phyloP scores from a whole-genome alignment of 2,888 invertebrate genomes.

The Phengaris alcon region DNA sequence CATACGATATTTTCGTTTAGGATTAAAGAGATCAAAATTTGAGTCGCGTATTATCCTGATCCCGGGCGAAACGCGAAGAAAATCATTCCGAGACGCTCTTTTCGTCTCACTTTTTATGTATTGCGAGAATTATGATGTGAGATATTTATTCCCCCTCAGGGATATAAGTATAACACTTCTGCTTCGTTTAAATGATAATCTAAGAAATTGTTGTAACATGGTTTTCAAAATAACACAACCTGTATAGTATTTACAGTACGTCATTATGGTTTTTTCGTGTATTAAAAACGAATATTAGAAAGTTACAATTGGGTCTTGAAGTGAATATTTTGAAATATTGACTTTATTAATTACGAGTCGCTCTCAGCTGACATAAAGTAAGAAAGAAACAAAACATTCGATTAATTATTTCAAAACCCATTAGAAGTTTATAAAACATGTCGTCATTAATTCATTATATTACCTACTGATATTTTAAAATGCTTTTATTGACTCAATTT shows the following conservation, averaged over 20 bases:
- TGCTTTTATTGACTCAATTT: no score
- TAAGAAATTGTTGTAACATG: conserved; percentile 16
- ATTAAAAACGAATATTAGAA: no score
- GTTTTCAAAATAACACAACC: conserved; percentile 1
- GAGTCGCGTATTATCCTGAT: conserved; percentile 13
- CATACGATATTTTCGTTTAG: conserved; percentile 6
- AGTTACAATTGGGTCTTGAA: no score
- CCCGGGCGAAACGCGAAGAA: conserved; percentile 14
- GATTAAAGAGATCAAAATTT: conserved; percentile 27
- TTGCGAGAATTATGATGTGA: conserved; percentile 26
- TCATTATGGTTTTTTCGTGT: background rate
- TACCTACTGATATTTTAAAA: no score
- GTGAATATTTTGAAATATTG: no score
- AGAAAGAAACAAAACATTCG: no score
- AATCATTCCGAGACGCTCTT: conserved; percentile 24
- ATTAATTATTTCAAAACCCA: no score
- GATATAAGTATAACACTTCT: conserved; percentile 23
- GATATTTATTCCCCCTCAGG: conserved; percentile 22
- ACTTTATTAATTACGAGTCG: no score
- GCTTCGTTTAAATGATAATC: conserved; percentile 25
- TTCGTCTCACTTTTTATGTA: conserved; percentile 22
- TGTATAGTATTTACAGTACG: background rate
- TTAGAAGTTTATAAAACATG: no score
- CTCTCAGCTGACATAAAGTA: no score
- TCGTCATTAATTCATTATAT: no score